These are phyloP conservation scores for Falcaria lacertinaria DNA, from an alignment of 2,888 invertebrate species.

Conservation along the genomic window DNA sequence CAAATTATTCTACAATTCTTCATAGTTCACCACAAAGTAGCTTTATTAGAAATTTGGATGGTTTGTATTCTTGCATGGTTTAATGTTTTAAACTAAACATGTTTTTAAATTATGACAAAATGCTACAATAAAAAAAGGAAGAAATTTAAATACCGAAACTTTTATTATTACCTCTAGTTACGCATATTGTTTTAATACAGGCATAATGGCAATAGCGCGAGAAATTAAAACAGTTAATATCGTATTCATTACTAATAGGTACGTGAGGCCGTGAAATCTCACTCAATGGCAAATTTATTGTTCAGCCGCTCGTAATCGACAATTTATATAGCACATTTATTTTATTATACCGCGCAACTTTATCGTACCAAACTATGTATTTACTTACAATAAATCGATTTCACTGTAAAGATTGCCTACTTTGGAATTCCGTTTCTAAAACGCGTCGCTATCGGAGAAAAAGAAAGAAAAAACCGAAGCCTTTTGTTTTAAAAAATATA, in stretches of 20 bases:
- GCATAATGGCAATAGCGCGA: slow-evolving; percentile 16
- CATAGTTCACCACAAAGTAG: no score
- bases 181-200: neutral
- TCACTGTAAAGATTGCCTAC: slow-evolving; percentile 23
- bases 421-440: slow-evolving; percentile 21
- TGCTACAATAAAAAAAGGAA: no score
- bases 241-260: slow-evolving; percentile 9
- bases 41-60: no score
- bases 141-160: no score
- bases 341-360: slow-evolving; percentile 17
- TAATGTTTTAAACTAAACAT: no score
- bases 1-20: no score
- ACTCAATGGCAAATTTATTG: slow-evolving; percentile 12
- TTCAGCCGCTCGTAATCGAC: slow-evolving; percentile 17
- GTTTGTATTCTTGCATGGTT: no score
- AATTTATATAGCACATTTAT: slow-evolving; percentile 17
- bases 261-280: slow-evolving; percentile 6
- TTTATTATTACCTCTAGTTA: no score
- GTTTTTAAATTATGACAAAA: no score
- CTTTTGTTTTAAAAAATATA: slow-evolving; percentile 57
- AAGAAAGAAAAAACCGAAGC: slow-evolving; percentile 41
- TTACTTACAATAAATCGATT: slow-evolving; percentile 18
- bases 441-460: slow-evolving; percentile 50
- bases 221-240: slow-evolving; percentile 30
- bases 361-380: slow-evolving; percentile 23